phyloP scores from a whole-genome alignment of 1,140 invertebrate genomes.

The Pseudomyrmex sp. region DNA sequence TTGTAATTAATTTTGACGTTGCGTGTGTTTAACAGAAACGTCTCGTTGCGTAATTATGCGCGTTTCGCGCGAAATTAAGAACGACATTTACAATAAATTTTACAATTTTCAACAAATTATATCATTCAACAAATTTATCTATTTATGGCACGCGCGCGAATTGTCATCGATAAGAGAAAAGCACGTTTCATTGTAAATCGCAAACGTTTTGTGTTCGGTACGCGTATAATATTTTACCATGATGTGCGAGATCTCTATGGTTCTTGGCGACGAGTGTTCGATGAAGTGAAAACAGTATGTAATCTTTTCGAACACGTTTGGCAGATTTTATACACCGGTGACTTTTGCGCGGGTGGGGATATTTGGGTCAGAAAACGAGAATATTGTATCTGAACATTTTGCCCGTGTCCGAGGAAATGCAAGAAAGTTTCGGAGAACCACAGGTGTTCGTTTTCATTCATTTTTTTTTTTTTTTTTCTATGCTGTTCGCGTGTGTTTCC shows the following conservation, averaged over 20 bases:
- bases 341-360: constrained; percentile 59
- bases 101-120: too few species aligned
- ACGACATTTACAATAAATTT: too few species aligned
- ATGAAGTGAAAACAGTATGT: constrained; percentile 12
- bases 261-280: neutral
- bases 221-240: constrained; percentile 22
- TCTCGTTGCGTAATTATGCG: too few species aligned
- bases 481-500: too few species aligned
- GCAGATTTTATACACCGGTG: constrained; percentile 65
- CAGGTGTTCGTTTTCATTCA: constrained; percentile 36
- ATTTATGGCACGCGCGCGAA: too few species aligned
- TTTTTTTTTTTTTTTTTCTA: neutral
- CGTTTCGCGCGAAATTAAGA: too few species aligned
- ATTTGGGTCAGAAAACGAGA: constrained; percentile 63
- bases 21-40: too few species aligned
- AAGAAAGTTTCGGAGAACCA: constrained; percentile 22
- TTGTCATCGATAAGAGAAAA: too few species aligned
- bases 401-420: neutral
- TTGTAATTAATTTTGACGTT: too few species aligned
- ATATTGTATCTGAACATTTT: constrained; percentile 16
- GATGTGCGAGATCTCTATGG: neutral
- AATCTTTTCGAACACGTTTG: constrained; percentile 1
- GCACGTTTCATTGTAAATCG: too few species aligned
- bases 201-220: neutral
- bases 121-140: too few species aligned